A percentile compares a stretch with the other conserved stretches of the same genome.
Evolutionary conservation across 2,113 vertebrate species (phyloP).

Genomic region (Osmerus mordax): DNA sequence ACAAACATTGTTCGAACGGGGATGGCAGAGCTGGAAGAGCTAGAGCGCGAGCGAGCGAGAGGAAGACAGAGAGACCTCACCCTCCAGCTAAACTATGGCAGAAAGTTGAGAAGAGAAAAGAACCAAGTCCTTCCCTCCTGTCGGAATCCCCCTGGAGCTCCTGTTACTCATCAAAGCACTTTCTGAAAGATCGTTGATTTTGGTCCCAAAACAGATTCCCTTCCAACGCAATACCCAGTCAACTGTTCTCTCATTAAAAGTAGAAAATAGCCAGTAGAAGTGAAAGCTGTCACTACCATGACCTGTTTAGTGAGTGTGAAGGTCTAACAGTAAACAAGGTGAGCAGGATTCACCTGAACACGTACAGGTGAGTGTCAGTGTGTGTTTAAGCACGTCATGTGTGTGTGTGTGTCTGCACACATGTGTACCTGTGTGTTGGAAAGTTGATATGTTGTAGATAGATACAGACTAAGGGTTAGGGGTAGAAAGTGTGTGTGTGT

Average conservation of each 20-base stretch:
- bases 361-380: too few relatives aligned
- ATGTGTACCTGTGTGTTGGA: not conserved
- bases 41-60: not conserved
- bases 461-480: too few relatives aligned
- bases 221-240: constrained; percentile 17
- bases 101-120: not conserved
- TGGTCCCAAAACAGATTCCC: constrained; percentile 32
- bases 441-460: too few relatives aligned
- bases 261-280: not conserved
- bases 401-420: too few relatives aligned
- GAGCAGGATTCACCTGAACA: too few relatives aligned
- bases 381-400: too few relatives aligned
- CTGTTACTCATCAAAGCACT: not conserved
- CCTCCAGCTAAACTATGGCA: not conserved
- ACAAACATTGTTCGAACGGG: constrained; percentile 59
- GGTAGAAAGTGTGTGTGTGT: not conserved
- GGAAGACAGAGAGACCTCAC: constrained; percentile 22
- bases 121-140: not conserved
- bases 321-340: too few relatives aligned
- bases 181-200: constrained; percentile 42
- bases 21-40: not conserved
- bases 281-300: not conserved
- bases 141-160: constrained; percentile 44
- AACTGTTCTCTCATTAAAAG: constrained; percentile 2
- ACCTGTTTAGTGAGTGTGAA: not conserved